Evolutionary conservation across 2,797 vertebrate species (phyloP), one percentile per base, ranked within the genome.

Genomic region (Helostoma temminkii): DNA sequence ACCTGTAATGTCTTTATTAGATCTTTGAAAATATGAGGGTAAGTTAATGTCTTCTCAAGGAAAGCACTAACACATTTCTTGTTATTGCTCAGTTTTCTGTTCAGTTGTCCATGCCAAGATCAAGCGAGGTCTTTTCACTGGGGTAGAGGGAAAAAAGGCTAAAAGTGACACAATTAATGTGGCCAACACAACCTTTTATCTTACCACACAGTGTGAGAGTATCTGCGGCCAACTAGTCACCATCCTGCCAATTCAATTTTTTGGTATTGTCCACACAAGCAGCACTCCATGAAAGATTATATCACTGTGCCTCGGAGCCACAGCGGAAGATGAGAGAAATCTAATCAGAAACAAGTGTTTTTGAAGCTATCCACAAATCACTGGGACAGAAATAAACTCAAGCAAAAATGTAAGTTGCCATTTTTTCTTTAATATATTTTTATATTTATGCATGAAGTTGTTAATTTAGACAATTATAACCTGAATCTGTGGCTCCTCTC

Each of bases 201-300:
- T 75, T 14, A 47, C 11, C 19, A 18, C 53, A 56, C 69, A 49
- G 58, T 42, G 39, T 1, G 34, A 64, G 28, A 48, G 58, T 21
- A 47, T 63, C 74, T 59, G 57, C 56, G 64, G 71, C 66, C 52
- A 70, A 66, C 65, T 5, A 34, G 52, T 55, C 53, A 37, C 54
- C 26, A 45, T 68, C 43, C 65, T 80, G 66, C 26, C 77, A 75
- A 61, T 59, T 59, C 64, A 15, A 75, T 63, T 48, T n/a, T 30
- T 42, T 55, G 14, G 66, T 57, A 64, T 76, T 71, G 71, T 58
- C 66, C 66, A 71, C 60, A 49, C 3, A 41, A 41, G 68, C 61
- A 60, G 63, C 45, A 62, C 56, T 66, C 34, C 66, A 39, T 72
- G 59, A 63, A 61, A 26, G 52, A 68, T 74, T 76, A 24, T 68